These are phyloP conservation scores for Geranospiza caerulescens DNA, from an alignment of 2,797 vertebrate species.

Conservation along the genomic window DNA sequence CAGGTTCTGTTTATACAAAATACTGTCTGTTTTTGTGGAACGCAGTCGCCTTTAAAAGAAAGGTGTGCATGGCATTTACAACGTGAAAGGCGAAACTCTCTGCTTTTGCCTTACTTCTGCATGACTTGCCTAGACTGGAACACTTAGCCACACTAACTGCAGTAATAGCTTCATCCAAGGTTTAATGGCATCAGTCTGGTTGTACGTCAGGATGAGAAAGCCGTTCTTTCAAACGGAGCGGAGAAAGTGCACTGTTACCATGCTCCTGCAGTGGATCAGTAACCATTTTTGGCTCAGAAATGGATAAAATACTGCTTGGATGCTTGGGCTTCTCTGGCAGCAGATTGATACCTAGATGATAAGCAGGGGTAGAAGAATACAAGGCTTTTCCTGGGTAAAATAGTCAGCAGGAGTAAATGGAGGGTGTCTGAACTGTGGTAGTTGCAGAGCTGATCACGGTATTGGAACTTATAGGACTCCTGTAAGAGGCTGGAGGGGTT, in stretches of 20 bases:
- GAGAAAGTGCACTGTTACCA: background rate
- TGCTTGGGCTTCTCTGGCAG: background rate
- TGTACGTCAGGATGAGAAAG: background rate
- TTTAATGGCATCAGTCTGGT: background rate
- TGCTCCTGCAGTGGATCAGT: background rate
- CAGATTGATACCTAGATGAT: background rate
- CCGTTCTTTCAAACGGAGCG: background rate
- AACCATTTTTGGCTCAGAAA: background rate
- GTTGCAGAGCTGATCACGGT: background rate
- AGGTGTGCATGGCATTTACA: background rate
- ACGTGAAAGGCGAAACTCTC: background rate
- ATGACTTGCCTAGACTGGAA: background rate
- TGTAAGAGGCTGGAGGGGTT: background rate
- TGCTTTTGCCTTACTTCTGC: background rate
- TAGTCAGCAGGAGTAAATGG: background rate
- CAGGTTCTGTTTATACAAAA: background rate
- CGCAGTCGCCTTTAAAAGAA: background rate
- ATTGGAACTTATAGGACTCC: background rate
- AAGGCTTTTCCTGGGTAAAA: background rate
- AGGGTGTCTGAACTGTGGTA: background rate
- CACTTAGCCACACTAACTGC: background rate
- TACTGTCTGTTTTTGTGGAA: background rate
- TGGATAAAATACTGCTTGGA: background rate
- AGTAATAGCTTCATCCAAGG: background rate
- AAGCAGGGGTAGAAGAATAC: background rate